A percentile compares a stretch with the other conserved stretches of the same genome.
phyloP scores from a whole-genome alignment of 1,140 invertebrate genomes.

The Trigoniulus corallinus region DNA sequence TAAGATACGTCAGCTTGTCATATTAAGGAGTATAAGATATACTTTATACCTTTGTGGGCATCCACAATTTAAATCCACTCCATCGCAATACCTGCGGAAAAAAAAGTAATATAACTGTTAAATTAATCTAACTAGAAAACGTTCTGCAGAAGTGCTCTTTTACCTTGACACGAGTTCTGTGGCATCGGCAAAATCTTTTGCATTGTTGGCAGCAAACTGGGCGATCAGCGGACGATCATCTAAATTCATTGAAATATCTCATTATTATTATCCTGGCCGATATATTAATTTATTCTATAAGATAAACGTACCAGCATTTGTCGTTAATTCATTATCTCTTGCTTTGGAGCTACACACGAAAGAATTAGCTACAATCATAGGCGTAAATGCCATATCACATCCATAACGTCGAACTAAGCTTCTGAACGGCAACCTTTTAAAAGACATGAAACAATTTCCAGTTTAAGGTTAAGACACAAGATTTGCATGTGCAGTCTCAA shows the following conservation, averaged over 20 bases:
- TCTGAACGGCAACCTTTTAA: conserved; percentile 61
- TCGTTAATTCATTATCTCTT: conserved; percentile 72
- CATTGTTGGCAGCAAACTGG: conserved; percentile 83
- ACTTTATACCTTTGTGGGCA: conserved; percentile 60
- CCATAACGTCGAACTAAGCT: conserved; percentile 62
- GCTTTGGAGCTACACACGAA: conserved; percentile 78
- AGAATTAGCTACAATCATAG: conserved; percentile 90
- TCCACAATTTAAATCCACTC: conserved; percentile 90
- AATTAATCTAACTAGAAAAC: conserved; percentile 3
- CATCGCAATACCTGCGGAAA: conserved; percentile 69
- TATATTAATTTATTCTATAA: no score
- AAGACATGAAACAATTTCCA: no score
- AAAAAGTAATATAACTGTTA: conserved; percentile 17
- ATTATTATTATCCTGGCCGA: no score
- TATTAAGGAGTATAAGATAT: neutral
- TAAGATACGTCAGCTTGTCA: neutral
- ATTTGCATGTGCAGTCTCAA: no score
- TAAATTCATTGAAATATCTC: conserved; percentile 10
- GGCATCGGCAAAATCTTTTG: conserved; percentile 64
- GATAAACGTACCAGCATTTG: conserved; percentile 35
- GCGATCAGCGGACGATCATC: conserved; percentile 71
- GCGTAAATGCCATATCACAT: conserved; percentile 81
- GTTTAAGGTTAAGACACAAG: no score
- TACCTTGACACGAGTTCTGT: conserved; percentile 66
- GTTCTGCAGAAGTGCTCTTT: conserved; percentile 10